A percentile compares a stretch with the other conserved stretches of the same genome.
Conservation (phyloP, 2,113 vertebrate species). For the Pituophis catenifer region DNA sequence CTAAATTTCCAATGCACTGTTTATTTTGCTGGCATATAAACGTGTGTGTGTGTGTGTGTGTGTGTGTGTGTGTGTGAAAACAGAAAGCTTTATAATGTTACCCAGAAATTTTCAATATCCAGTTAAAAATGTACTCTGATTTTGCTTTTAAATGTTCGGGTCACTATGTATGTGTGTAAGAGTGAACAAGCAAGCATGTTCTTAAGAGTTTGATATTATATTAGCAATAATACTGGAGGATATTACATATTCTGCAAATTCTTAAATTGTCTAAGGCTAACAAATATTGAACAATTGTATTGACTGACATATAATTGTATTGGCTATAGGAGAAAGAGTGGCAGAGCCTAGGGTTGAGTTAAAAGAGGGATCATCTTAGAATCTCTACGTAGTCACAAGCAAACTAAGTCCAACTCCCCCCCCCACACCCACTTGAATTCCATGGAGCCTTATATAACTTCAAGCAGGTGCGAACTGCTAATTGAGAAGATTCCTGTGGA, state of each 20-base stretch:
- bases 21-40: neutral
- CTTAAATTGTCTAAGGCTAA: constrained; percentile 30
- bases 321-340: no score
- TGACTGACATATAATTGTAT: neutral
- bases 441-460: neutral
- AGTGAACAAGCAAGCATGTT: neutral
- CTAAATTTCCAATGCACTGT: neutral
- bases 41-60: no score
- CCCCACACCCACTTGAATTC: neutral
- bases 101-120: neutral
- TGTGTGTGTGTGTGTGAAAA: no score
- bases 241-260: constrained; percentile 27
- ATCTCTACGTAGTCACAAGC: no score
- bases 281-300: constrained; percentile 37
- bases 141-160: neutral
- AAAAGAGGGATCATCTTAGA: no score
- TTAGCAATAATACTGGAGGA: constrained; percentile 5
- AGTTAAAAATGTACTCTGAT: neutral
- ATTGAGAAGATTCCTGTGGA: neutral
- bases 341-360: no score
- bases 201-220: neutral
- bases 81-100: neutral
- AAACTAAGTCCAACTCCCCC: no score
- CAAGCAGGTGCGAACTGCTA: neutral
- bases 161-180: neutral